Evolutionary conservation across 2,797 vertebrate genomes (phyloP), one percentile per base, ranked within the genome.

Genomic region (Enteromius viviparus): DNA sequence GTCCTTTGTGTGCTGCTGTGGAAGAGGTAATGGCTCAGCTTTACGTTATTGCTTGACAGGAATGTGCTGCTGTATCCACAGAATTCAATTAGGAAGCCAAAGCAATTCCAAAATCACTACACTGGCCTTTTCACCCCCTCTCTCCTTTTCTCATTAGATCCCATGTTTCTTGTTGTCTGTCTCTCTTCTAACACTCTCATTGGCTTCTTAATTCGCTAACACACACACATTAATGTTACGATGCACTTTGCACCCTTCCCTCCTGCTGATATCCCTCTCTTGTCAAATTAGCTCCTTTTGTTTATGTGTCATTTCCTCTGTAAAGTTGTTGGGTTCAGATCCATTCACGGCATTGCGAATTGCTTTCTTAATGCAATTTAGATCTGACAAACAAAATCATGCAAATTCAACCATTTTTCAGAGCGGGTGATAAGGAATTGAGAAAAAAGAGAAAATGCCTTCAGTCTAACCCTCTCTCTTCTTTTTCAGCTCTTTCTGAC

Each of bases 401-500:
- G 79, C 84, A 82, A 81, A 84, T 82, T n/a, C 60, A 29, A 82
- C 69, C 11, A 86, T 62, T 72, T 86, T 84, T 79, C 60, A 49
- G 32, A 1, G 23, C 21, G 15, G 69, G 7, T 15, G 8, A 45
- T 29, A 76, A 45, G 51, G 75, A 65, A 23, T 21, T 37, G 32
- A 6, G 12, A 8, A 51, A 53, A 62, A 49, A 34, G 55, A 81
- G 40, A 17, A 26, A 75, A 83, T 82, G 80, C 14, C 62, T 68
- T 85, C 71, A 78, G 72, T 45, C 84, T 89, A 89, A 75, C 42
- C 84, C 53, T 87, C 83, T 83, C 83, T 87, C 83, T 85, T 66
- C 75, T 85, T 83, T 89, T 90, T 85, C 80, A 78, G 83, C 85
- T 84, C 83, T 91, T 79, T 90, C 90, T 91, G 92, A 92, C 89